Percentiles rank a stretch among this genome's conserved stretches.
phyloP scores from a whole-genome alignment of 2,797 vertebrate genomes.

The Neomorphus geoffroyi region DNA sequence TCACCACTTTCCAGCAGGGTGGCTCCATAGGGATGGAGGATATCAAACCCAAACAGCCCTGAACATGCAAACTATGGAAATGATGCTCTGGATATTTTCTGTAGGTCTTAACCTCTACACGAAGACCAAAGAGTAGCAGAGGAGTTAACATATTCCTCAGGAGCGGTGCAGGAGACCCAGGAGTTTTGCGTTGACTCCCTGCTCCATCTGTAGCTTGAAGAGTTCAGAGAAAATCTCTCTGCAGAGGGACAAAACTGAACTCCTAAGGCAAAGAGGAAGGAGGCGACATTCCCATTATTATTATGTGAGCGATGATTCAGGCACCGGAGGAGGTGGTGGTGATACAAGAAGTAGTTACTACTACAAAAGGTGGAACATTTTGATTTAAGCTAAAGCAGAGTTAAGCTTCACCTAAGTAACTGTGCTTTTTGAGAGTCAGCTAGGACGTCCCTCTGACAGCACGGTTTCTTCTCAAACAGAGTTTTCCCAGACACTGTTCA shows the following conservation, averaged over 20 bases:
- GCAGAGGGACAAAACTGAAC: not conserved
- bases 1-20: not conserved
- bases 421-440: too few species aligned
- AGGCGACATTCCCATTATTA: not conserved
- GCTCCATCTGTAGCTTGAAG: not conserved
- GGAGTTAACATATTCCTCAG: not conserved
- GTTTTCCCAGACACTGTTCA: too few species aligned
- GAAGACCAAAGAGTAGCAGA: not conserved
- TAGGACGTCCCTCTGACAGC: too few species aligned
- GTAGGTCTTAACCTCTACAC: rapidly evolving
- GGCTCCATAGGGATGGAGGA: rapidly evolving
- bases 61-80: rapidly evolving
- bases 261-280: not conserved
- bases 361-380: too few species aligned
- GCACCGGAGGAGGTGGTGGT: not conserved
- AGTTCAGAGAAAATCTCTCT: not conserved
- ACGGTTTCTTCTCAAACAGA: too few species aligned
- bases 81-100: not conserved
- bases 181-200: not conserved
- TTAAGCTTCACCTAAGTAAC: too few species aligned
- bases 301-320: rapidly evolving
- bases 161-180: not conserved
- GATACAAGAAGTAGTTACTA: too few species aligned
- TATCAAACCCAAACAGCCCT: not conserved
- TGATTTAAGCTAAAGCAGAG: too few species aligned